Conservation (phyloP, 2,888 invertebrate genomes). For the Congeria kusceri region DNA sequence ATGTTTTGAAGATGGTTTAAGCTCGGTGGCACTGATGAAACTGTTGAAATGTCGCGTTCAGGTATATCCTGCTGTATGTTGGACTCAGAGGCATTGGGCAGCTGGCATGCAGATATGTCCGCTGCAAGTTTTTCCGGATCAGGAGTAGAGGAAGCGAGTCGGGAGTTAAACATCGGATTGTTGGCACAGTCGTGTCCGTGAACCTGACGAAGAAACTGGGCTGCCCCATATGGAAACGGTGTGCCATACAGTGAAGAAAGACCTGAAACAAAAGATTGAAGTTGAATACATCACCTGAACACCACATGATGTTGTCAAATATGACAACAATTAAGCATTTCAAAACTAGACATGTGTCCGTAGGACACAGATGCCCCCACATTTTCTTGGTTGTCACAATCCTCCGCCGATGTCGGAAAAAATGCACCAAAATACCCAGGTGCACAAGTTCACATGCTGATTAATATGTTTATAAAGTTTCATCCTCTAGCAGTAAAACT, state of each 20-base stretch:
- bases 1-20: constrained; percentile 55
- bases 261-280: constrained; percentile 12
- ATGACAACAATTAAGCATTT: too few species aligned
- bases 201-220: constrained; percentile 44
- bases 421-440: too few species aligned
- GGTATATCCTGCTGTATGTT: constrained; percentile 59
- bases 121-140: constrained; percentile 74
- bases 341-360: too few species aligned
- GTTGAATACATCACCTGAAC: neutral
- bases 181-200: constrained; percentile 43
- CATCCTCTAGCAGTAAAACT: too few species aligned
- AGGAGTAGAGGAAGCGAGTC: constrained; percentile 79
- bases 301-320: too few species aligned
- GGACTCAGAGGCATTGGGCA: constrained; percentile 21
- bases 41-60: constrained; percentile 61
- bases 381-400: too few species aligned
- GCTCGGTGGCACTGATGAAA: constrained; percentile 53
- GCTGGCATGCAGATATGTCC: constrained; percentile 46
- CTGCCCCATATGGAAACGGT: constrained; percentile 42
- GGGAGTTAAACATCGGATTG: constrained; percentile 75
- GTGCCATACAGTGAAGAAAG: constrained; percentile 48
- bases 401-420: too few species aligned
- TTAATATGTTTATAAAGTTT: too few species aligned
- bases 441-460: too few species aligned
- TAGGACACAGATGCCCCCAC: too few species aligned